Percentiles rank a stretch among this genome's conserved stretches.
Evolutionary conservation across 2,797 vertebrate species (phyloP).

Genomic region (Gymnothorax reevesii): DNA sequence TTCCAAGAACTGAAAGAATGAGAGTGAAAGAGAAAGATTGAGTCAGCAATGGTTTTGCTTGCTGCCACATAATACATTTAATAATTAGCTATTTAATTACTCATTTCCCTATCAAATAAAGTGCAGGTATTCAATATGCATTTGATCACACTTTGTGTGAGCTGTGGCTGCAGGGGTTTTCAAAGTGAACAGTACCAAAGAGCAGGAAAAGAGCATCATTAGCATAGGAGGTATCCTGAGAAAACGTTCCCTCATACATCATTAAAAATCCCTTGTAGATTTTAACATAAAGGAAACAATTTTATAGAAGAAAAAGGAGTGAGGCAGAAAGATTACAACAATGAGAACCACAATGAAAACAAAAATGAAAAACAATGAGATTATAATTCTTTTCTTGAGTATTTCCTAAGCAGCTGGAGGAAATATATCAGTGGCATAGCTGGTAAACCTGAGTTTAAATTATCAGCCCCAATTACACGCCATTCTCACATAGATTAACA

Average conservation of each 20-base stretch:
- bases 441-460: not conserved
- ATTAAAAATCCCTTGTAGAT: constrained; percentile 66
- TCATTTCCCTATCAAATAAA: constrained; percentile 21
- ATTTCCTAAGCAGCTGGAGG: not conserved
- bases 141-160: constrained; percentile 40
- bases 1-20: not conserved
- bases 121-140: constrained; percentile 37
- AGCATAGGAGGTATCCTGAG: constrained; percentile 69
- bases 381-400: constrained; percentile 11
- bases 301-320: not conserved
- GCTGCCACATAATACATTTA: constrained; percentile 39
- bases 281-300: constrained; percentile 46
- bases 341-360: constrained; percentile 21
- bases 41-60: constrained; percentile 50
- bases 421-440: not conserved
- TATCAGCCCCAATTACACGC: not conserved
- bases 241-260: constrained; percentile 71
- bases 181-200: constrained; percentile 39
- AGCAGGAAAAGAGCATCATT: constrained; percentile 47
- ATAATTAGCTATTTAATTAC: constrained; percentile 20
- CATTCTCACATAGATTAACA: not conserved
- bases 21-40: not conserved
- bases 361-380: constrained; percentile 35
- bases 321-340: constrained; percentile 30
- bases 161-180: constrained; percentile 53